phyloP scores from a whole-genome alignment of 2,888 invertebrate genomes.

The Dorcus hopei region DNA sequence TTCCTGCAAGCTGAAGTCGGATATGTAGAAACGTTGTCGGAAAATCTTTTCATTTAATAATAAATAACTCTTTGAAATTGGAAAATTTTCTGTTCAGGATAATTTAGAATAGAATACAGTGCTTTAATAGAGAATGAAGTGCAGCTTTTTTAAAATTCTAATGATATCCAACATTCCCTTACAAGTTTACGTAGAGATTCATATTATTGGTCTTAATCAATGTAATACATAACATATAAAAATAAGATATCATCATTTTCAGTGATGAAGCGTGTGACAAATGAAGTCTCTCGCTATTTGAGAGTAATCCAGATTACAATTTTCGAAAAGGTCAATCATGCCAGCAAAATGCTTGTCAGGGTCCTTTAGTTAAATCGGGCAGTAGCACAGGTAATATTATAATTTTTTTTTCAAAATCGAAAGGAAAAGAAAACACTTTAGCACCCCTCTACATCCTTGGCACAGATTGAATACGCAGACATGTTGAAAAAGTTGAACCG shows the following conservation, averaged over 20 bases:
- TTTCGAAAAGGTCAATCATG: conserved; percentile 98
- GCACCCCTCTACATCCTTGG: conserved; percentile 5
- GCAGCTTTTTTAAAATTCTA: neutral
- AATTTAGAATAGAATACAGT: neutral
- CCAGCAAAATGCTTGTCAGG: conserved; percentile 98
- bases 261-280: conserved; percentile 94
- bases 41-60: no score
- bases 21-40: no score
- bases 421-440: neutral
- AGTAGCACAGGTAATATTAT: conserved; percentile 81
- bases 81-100: no score
- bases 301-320: conserved; percentile 97
- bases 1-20: no score
- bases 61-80: no score
- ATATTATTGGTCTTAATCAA: no score
- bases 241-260: neutral
- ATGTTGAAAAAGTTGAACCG: conserved; percentile 98
- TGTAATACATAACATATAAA: neutral
- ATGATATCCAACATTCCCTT: no score
- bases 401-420: neutral
- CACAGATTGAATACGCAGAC: conserved; percentile 91
- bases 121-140: neutral
- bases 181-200: no score
- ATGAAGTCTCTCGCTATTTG: conserved; percentile 95
- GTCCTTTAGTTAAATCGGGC: conserved; percentile 99